Evolutionary conservation across 53 echinoderm and acorn worm species (phyloP).

Genomic region (Actinopyga echinites): DNA sequence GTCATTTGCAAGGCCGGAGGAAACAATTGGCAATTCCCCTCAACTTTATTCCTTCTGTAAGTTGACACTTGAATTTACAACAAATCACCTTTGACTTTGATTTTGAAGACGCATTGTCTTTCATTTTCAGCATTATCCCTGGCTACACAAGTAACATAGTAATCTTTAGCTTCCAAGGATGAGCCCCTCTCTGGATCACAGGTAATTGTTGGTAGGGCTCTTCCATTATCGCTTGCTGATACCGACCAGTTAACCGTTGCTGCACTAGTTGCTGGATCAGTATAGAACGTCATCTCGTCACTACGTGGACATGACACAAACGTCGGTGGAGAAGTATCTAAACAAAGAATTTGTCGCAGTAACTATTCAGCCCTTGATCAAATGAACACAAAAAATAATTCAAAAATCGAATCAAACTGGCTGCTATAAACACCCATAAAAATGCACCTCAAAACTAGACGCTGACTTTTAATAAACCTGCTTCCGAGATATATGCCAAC

Average conservation of each 20-base stretch:
- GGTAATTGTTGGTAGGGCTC: constrained; percentile 35
- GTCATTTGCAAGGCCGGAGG: too few species aligned
- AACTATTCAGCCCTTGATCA: too few species aligned
- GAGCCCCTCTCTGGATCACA: constrained; percentile 60
- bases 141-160: constrained; percentile 59
- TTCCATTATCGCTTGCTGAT: constrained; percentile 62
- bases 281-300: constrained; percentile 27
- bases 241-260: constrained; percentile 39
- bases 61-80: neutral
- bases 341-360: too few species aligned
- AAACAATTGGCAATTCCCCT: too few species aligned
- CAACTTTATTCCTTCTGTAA: neutral
- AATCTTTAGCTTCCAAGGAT: constrained; percentile 2
- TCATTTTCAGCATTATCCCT: constrained; percentile 58
- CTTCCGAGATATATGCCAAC: too few species aligned
- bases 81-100: constrained; percentile 60
- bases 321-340: constrained; percentile 57
- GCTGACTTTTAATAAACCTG: too few species aligned
- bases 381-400: too few species aligned
- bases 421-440: too few species aligned
- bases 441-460: too few species aligned
- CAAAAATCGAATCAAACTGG: neutral
- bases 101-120: constrained; percentile 50
- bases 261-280: constrained; percentile 25
- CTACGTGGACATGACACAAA: constrained; percentile 49